Conservation (phyloP, 2,888 invertebrate genomes). For the Pammene aurita region DNA sequence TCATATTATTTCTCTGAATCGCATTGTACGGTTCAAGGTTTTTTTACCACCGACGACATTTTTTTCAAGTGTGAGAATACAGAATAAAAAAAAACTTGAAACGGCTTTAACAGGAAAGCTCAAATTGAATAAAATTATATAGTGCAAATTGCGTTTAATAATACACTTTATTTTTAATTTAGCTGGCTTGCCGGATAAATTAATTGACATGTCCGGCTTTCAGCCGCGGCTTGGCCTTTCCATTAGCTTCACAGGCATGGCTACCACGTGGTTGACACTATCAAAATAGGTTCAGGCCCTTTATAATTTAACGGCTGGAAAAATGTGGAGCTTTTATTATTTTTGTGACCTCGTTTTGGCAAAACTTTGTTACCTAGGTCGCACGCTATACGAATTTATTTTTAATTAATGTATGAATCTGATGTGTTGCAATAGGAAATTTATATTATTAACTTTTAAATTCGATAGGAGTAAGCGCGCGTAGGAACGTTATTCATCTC, state of each 20-base stretch:
- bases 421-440: no score
- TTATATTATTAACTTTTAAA: no score
- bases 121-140: conserved; percentile 4
- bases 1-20: no score
- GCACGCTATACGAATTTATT: not conserved
- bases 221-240: conserved; percentile 28
- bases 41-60: no score
- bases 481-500: no score
- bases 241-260: conserved; percentile 36
- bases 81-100: not conserved
- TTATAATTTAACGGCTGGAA: not conserved
- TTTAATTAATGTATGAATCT: not conserved
- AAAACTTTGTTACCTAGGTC: not conserved
- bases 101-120: not conserved
- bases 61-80: not conserved
- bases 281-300: conserved; percentile 30
- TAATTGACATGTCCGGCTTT: conserved; percentile 45
- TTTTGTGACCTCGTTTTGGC: conserved; percentile 11
- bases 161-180: conserved; percentile 40
- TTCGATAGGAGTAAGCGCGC: no score
- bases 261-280: conserved; percentile 32
- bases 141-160: conserved; percentile 23
- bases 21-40: no score
- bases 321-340: conserved; percentile 3
- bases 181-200: conserved; percentile 39